Conservation (phyloP, 2,888 invertebrate genomes). For the Cephonodes hylas region DNA sequence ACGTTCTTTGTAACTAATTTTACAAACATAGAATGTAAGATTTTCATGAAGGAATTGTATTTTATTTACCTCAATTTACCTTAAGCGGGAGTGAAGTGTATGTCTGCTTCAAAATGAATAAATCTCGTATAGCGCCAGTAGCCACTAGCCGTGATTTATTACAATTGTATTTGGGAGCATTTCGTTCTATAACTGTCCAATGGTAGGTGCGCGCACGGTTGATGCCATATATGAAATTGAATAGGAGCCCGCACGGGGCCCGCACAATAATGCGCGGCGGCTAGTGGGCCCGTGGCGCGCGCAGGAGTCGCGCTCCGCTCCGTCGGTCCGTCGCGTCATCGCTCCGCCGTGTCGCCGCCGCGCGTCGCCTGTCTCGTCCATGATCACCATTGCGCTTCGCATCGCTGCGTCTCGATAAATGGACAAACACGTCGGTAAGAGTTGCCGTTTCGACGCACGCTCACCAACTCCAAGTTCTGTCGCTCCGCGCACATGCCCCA, state of each 20-base stretch:
- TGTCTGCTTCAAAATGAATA: no score
- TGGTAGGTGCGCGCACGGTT: slow-evolving; percentile 62
- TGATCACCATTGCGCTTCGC: not conserved
- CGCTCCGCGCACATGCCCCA: not conserved
- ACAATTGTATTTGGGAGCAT: slow-evolving; percentile 49
- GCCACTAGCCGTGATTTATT: slow-evolving; percentile 35
- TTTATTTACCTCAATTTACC: no score
- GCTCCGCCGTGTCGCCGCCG: not conserved
- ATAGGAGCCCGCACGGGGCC: slow-evolving; percentile 69
- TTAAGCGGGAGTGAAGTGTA: no score
- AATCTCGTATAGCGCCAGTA: no score
- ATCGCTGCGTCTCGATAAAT: not conserved
- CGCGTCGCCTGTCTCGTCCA: not conserved
- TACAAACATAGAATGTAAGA: no score
- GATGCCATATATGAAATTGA: slow-evolving; percentile 78
- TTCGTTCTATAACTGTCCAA: slow-evolving; percentile 58
- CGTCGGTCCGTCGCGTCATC: slow-evolving; percentile 3
- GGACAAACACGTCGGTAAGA: slow-evolving; percentile 13
- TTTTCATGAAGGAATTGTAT: no score
- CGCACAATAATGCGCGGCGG: slow-evolving; percentile 69
- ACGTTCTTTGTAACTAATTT: no score
- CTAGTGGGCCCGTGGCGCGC: slow-evolving; percentile 50
- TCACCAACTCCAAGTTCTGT: not conserved
- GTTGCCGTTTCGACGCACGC: not conserved
- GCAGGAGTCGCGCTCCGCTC: slow-evolving; percentile 31